Base-by-base conservation (phyloP, 2,113 vertebrate species). In the Zeus faber region DNA sequence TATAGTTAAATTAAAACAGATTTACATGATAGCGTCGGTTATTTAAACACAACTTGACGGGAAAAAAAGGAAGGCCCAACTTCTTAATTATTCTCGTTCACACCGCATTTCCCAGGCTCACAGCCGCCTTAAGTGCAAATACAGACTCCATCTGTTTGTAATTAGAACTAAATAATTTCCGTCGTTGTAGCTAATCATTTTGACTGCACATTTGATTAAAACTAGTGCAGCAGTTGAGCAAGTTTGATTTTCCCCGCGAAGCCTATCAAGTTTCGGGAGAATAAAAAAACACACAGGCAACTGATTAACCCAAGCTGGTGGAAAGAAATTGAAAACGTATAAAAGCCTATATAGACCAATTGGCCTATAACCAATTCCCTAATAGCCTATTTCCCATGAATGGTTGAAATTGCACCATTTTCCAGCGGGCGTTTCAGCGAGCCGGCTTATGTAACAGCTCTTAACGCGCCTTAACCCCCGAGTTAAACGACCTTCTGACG, bases 201-300 rank as follows among this genome's bases (percentile, higher is more conserved):
- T 95, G 94, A 95, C 93, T 97, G 95, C 94, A 96, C 94, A 96
- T 97, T 96, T 94, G 90, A 97, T 98, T 97, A 98, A 96, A 96
- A 91, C 87, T 83, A 89, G 88, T 86, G 86, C 89, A 89, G 89
- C 83, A 83, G 82, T 40, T 44, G 54, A 25, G 18, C 60, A 53
- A 65, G 45, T 74, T 73, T 50, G 17, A 31, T 26, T 20, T 56
- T 75, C 59, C 56, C 53, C 31, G 17, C n/a, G 20, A 52, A 60
- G 53, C 39, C 49, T 54, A 52, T 65, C 20, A 35, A 54, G 44
- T 18, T n/a, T 11, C 26, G 18, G 2, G 17, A 21, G 20, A 11
- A 13, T 54, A 33, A 51, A 65, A 43, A 52, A 59, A 51, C 43
- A 48, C 48, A 47, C 41, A 33, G 14, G 24, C 20, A 35, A 16